These are phyloP conservation scores for Sceliomorpha sp. DNA, from an alignment of 2,888 invertebrate genomes.

Conservation along the genomic window DNA sequence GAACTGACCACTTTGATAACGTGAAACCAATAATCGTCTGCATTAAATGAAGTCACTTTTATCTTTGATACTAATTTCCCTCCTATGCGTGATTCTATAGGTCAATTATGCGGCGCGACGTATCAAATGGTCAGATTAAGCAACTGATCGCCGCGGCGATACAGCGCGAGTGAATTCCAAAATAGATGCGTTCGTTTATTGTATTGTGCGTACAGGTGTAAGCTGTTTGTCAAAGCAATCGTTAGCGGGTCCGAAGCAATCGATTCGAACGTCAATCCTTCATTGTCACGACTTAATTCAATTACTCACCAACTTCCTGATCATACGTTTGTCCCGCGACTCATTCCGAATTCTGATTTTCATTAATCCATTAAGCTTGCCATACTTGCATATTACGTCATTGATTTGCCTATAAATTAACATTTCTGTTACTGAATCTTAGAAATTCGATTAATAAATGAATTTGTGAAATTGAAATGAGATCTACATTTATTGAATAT, in stretches of 20 bases:
- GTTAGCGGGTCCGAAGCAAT: constrained; percentile 40
- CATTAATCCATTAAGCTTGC: constrained; percentile 48
- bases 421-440: constrained; percentile 17
- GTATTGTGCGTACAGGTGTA: constrained; percentile 50
- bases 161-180: constrained; percentile 45
- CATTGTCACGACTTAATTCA: constrained; percentile 55
- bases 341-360: constrained; percentile 44
- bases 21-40: constrained; percentile 4
- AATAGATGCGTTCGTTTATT: constrained; percentile 47
- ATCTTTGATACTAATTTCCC: constrained; percentile 33
- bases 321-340: constrained; percentile 41
- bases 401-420: constrained; percentile 31
- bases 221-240: constrained; percentile 54
- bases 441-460: too few relatives aligned
- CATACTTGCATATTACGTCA: constrained; percentile 29
- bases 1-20: too few relatives aligned
- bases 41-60: constrained; percentile 19
- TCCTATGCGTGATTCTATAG: constrained; percentile 24
- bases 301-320: constrained; percentile 54
- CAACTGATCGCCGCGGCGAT: constrained; percentile 36
- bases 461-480: too few relatives aligned
- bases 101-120: constrained; percentile 40
- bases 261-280: constrained; percentile 55
- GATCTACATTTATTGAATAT: too few relatives aligned
- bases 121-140: constrained; percentile 48